These are phyloP conservation scores for Xanthorhoe spadicearia DNA, from an alignment of 2,888 invertebrate genomes.

Conservation along the genomic window DNA sequence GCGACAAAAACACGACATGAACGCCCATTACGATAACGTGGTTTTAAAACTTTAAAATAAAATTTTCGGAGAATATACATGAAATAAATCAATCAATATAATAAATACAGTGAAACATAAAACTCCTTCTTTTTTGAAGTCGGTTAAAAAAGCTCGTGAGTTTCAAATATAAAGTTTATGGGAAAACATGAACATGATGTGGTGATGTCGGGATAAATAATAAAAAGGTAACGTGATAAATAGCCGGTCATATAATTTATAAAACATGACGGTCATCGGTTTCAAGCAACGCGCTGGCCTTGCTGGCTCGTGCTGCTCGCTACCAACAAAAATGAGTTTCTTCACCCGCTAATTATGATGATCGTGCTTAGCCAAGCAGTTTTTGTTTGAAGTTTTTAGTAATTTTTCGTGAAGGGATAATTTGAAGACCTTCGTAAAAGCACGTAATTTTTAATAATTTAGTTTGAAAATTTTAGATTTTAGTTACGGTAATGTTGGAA, in stretches of 20 bases:
- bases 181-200: no score
- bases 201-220: no score
- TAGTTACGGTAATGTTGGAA: background rate
- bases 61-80: no score
- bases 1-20: no score
- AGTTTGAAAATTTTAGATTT: background rate
- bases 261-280: background rate
- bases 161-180: no score
- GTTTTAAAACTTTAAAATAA: no score
- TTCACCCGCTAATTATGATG: constrained; percentile 52
- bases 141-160: no score
- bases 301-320: constrained; percentile 49
- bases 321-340: constrained; percentile 50
- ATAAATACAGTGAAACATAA: no score
- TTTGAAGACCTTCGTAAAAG: constrained; percentile 25
- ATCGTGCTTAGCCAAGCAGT: constrained; percentile 34
- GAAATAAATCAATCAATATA: no score
- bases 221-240: background rate
- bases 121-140: no score
- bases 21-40: no score
- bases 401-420: constrained; percentile 30
- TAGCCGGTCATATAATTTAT: no score
- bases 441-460: constrained; percentile 4
- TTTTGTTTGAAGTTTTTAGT: constrained; percentile 39
- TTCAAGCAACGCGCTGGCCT: constrained; percentile 38